Conservation (phyloP, 2,888 invertebrate genomes). For the Onchidella celtica region DNA sequence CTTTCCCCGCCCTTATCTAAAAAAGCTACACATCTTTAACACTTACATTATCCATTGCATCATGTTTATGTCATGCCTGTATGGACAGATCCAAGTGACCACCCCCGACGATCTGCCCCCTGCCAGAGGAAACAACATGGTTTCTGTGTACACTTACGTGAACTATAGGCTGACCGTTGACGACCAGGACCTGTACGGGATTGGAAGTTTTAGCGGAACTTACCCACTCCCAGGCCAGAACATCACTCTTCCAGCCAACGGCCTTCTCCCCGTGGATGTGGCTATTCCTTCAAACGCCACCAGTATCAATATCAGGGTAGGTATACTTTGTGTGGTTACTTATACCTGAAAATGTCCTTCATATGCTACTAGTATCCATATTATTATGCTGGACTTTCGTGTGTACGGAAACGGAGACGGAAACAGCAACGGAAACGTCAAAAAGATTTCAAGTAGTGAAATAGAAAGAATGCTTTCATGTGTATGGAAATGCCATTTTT, state of each 20-base stretch:
- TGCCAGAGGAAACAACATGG: constrained; percentile 38
- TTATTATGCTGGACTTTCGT: too few species aligned
- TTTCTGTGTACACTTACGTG: constrained; percentile 52
- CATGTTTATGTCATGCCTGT: not conserved
- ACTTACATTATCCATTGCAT: not conserved
- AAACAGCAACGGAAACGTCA: too few species aligned
- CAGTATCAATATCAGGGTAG: constrained; percentile 49
- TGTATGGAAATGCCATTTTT: too few species aligned
- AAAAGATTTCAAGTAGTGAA: too few species aligned
- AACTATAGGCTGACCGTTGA: constrained; percentile 34
- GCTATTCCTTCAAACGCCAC: constrained; percentile 56
- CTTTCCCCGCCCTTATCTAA: not conserved
- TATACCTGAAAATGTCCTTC: too few species aligned
- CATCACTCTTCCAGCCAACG: constrained; percentile 55
- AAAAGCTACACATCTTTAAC: not conserved
- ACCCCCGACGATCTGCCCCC: constrained; percentile 64
- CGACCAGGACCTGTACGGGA: constrained; percentile 47
- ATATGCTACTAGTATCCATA: too few species aligned
- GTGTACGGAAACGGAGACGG: too few species aligned
- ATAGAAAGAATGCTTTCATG: too few species aligned
- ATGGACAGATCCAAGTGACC: constrained; percentile 64
- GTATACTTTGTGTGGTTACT: not conserved
- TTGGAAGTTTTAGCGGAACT: constrained; percentile 51
- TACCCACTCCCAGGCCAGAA: constrained; percentile 59
- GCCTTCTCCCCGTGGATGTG: constrained; percentile 49